Evolutionary conservation across 2,113 vertebrate genomes (phyloP).

Genomic region (Ahaetulla prasina): DNA sequence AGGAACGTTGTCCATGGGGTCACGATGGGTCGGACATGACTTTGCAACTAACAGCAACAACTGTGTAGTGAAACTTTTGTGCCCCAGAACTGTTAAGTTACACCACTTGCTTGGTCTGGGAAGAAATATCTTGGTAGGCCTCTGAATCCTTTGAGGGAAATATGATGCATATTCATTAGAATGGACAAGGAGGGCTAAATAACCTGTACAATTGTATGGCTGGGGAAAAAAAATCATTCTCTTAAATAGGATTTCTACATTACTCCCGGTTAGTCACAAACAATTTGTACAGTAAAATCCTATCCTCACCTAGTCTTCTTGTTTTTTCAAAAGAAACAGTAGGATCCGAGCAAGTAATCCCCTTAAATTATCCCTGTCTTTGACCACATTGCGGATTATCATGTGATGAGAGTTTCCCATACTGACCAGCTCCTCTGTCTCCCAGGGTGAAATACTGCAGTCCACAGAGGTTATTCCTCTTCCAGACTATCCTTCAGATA

Average conservation of each 20-base stretch:
- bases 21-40: no score
- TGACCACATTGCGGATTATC: slow-evolving; percentile 55
- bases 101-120: background rate
- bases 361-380: slow-evolving; percentile 57
- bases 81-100: background rate
- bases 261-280: slow-evolving; percentile 66
- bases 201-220: background rate
- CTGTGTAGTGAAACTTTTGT: background rate
- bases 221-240: slow-evolving; percentile 46
- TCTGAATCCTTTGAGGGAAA: background rate
- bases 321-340: slow-evolving; percentile 44
- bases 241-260: slow-evolving; percentile 63
- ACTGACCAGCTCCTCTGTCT: slow-evolving; percentile 45
- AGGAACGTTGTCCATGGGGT: no score
- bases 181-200: background rate
- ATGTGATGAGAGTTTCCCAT: slow-evolving; percentile 48
- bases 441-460: slow-evolving; percentile 40
- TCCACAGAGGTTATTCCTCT: slow-evolving; percentile 39
- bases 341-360: slow-evolving; percentile 58
- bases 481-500: background rate
- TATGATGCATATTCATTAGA: background rate
- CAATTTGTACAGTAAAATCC: slow-evolving; percentile 61
- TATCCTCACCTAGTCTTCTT: slow-evolving; percentile 45
- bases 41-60: no score
- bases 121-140: slow-evolving; percentile 1